Conservation (phyloP, 92 coral and sea anemone genomes). For the Meandrina meandrites region DNA sequence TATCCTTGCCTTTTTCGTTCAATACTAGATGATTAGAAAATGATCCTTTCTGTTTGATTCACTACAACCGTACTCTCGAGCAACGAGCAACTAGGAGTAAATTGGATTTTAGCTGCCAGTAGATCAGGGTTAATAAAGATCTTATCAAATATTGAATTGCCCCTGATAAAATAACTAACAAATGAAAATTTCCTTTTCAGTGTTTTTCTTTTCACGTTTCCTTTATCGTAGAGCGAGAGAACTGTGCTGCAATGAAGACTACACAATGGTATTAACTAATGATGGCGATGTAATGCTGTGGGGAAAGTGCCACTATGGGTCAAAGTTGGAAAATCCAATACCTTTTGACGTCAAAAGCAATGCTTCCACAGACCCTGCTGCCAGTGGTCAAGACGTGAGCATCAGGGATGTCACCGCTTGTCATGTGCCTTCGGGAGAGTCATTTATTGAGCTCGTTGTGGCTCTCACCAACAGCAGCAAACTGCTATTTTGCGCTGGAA, state of each 20-base stretch:
- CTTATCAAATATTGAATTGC: too few relatives aligned
- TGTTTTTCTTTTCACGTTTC: not conserved
- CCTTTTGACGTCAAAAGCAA: constrained; percentile 29
- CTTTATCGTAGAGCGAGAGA: constrained; percentile 44
- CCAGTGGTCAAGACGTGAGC: not conserved
- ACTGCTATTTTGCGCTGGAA: constrained; percentile 57
- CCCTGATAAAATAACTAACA: too few relatives aligned
- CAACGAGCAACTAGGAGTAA: not conserved
- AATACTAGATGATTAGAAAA: not conserved
- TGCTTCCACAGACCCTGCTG: not conserved
- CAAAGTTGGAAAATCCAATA: constrained; percentile 47
- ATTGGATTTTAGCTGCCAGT: not conserved
- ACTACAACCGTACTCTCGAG: not conserved
- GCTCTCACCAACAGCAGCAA: constrained; percentile 46
- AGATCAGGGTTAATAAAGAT: too few relatives aligned
- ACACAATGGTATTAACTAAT: constrained; percentile 67
- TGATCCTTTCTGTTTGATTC: not conserved
- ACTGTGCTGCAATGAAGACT: constrained; percentile 59
- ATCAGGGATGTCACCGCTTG: constrained; percentile 69
- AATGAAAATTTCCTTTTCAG: too few relatives aligned
- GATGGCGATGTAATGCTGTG: constrained; percentile 53
- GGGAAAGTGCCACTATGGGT: constrained; percentile 73
- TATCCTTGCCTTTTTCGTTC: not conserved
- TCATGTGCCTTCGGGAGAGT: constrained; percentile 8
- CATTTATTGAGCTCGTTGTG: constrained; percentile 54